phyloP scores from a whole-genome alignment of 2,113 vertebrate species.

The Aspiorhynchus laticeps region DNA sequence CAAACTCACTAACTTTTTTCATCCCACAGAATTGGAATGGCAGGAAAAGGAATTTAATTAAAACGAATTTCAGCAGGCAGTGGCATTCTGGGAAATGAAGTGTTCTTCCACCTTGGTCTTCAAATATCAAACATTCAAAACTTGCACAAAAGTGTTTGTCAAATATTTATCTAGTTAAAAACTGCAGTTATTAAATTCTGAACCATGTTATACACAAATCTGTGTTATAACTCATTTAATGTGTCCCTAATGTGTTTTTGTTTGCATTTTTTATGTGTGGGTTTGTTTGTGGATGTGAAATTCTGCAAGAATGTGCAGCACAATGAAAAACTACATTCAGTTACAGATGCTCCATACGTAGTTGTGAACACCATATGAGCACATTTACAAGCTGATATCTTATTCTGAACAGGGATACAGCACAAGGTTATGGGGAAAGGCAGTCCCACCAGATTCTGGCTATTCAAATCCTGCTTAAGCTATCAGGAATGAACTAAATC shows the following conservation, averaged over 20 bases:
- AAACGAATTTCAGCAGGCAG: not conserved
- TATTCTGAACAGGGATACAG: not conserved
- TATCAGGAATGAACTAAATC: conserved; percentile 1
- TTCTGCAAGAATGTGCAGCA: not conserved
- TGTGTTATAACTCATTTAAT: not conserved
- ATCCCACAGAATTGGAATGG: not conserved
- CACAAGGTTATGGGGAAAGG: not conserved
- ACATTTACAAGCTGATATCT: not conserved
- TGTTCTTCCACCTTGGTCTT: not conserved
- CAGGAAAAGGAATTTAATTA: not conserved
- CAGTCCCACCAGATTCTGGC: not conserved
- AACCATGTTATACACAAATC: not conserved
- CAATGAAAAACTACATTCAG: not conserved
- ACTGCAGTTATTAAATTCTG: not conserved
- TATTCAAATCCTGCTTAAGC: not conserved
- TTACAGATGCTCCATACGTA: not conserved
- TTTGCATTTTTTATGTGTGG: not conserved
- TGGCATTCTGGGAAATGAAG: not conserved
- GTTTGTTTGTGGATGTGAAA: not conserved
- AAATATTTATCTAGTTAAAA: not conserved
- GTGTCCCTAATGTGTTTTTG: not conserved
- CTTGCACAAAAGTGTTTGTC: not conserved
- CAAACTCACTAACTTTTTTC: not conserved
- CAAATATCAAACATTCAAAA: no score
- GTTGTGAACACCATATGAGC: not conserved